Evolutionary conservation across 92 coral and sea anemone genomes (phyloP).

Genomic region (Diadumene lineata): DNA sequence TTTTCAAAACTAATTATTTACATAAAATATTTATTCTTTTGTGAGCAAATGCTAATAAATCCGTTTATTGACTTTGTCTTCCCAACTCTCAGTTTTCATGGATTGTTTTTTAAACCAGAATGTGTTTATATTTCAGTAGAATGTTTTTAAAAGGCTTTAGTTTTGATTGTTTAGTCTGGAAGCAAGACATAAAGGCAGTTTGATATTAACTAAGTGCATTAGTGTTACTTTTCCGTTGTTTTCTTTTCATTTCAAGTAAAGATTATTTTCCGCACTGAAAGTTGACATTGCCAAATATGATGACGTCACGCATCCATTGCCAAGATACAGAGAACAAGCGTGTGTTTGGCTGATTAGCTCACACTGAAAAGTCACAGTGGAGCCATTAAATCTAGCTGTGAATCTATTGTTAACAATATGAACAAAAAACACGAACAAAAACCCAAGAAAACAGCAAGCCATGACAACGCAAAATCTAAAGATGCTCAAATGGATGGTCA

Average conservation of each 20-base stretch:
- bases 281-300: slow-evolving; percentile 1
- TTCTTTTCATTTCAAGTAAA: not conserved
- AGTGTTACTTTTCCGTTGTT: not conserved
- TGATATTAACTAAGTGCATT: not conserved
- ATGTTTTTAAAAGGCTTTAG: not conserved
- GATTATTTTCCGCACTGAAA: not conserved
- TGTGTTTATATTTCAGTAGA: not conserved
- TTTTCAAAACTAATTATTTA: not conserved
- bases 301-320: slow-evolving; percentile 4
- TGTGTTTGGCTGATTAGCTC: not conserved
- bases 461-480: slow-evolving; percentile 41
- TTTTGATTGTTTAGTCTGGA: not conserved
- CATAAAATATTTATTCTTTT: not conserved
- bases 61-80: not conserved
- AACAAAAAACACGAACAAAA: slow-evolving; percentile 28
- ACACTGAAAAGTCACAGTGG: slow-evolving; percentile 1
- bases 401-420: slow-evolving; percentile 8
- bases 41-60: no score
- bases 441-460: slow-evolving; percentile 63
- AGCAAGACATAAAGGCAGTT: not conserved
- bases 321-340: not conserved
- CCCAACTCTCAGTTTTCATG: not conserved
- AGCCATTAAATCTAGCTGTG: slow-evolving; percentile 1
- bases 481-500: slow-evolving; percentile 39
- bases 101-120: not conserved